Evolutionary conservation across 2,113 vertebrate species (phyloP).

Genomic region (Rhodinocichla rosea): DNA sequence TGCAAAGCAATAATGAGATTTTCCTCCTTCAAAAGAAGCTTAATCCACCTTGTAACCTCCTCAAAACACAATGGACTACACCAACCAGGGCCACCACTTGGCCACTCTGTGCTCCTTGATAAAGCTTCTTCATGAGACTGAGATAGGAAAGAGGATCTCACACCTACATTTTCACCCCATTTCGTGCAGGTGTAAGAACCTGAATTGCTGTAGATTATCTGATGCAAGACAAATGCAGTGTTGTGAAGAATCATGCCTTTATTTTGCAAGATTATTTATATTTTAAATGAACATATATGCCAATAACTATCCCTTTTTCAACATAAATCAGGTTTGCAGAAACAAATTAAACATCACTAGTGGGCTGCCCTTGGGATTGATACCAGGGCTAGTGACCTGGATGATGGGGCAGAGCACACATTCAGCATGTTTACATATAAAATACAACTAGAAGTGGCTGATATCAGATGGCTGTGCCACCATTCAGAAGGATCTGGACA

Average conservation of each 20-base stretch:
- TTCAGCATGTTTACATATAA: neutral
- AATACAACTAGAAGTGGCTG: neutral
- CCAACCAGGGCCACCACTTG: neutral
- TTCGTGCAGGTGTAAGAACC: neutral
- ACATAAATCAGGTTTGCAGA: neutral
- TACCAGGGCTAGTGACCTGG: neutral
- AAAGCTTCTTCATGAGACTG: neutral
- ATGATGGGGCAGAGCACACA: neutral
- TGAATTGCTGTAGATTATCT: neutral
- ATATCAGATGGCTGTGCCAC: neutral
- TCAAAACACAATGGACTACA: neutral
- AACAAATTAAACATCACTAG: neutral
- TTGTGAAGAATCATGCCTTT: neutral
- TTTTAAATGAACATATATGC: neutral
- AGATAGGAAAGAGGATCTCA: neutral
- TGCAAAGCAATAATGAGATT: neutral
- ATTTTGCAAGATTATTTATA: neutral
- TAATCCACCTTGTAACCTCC: neutral
- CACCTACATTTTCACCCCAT: neutral
- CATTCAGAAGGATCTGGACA: neutral
- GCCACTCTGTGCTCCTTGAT: neutral
- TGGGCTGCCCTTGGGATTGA: too few species aligned
- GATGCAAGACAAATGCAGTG: neutral
- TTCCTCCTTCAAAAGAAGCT: neutral
- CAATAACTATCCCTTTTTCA: neutral